These are phyloP conservation scores for Thereva nobilitata DNA, from an alignment of 2,888 invertebrate genomes.

Conservation along the genomic window DNA sequence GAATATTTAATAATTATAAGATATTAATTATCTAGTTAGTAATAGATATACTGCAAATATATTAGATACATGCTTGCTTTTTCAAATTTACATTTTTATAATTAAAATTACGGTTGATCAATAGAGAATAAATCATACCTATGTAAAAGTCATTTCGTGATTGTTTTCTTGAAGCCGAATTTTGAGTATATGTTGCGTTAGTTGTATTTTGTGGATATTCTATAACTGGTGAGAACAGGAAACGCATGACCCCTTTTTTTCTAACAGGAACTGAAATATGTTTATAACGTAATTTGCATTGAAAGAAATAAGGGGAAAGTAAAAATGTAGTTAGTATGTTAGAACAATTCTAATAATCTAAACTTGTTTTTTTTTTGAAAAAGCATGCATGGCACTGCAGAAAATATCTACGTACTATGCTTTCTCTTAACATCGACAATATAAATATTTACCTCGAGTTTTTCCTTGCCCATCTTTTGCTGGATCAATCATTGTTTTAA, in stretches of 20 bases:
- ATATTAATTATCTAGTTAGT: not conserved
- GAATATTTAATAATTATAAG: no score
- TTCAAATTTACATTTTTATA: slow-evolving; percentile 30
- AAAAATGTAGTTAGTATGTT: slow-evolving; percentile 1
- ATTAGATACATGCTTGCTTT: slow-evolving; percentile 38
- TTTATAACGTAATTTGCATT: slow-evolving; percentile 21
- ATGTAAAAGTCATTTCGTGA: slow-evolving; percentile 49
- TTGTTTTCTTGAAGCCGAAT: slow-evolving; percentile 47
- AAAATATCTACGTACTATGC: not conserved
- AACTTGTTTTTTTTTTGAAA: slow-evolving; percentile 27
- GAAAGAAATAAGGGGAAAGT: not conserved
- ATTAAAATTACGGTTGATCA: slow-evolving; percentile 32
- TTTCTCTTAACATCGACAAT: not conserved
- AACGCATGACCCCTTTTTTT: slow-evolving; percentile 50
- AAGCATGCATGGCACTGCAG: slow-evolving; percentile 38
- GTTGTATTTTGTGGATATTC: slow-evolving; percentile 48
- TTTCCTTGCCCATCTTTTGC: slow-evolving; percentile 63
- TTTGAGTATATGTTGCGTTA: slow-evolving; percentile 48
- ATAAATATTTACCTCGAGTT: slow-evolving; percentile 52
- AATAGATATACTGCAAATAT: not conserved
- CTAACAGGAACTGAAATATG: slow-evolving; percentile 50
- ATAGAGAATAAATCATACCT: slow-evolving; percentile 44
- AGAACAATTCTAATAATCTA: not conserved
- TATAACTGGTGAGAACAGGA: slow-evolving; percentile 49
- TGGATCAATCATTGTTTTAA: slow-evolving; percentile 70